These are phyloP conservation scores for Cuculus canorus DNA, from an alignment of 2,797 vertebrate species.

Conservation along the genomic window DNA sequence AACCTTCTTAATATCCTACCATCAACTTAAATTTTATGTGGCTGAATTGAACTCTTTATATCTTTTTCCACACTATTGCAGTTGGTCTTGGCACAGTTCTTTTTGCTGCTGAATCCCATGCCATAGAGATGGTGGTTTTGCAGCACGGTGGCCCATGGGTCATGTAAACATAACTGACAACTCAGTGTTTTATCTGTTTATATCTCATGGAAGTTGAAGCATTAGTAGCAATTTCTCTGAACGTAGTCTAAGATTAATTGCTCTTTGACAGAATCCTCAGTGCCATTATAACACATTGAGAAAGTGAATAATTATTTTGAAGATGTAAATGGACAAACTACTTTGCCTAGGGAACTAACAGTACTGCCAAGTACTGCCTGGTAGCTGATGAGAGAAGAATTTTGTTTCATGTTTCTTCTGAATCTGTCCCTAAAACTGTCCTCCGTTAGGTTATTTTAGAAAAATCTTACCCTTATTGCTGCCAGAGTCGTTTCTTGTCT, in stretches of 20 bases:
- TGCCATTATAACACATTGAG: neutral
- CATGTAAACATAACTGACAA: neutral
- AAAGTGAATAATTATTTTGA: neutral
- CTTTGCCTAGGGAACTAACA: neutral
- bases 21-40: neutral
- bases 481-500: fast-evolving
- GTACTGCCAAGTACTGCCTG: neutral
- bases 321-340: neutral
- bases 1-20: neutral
- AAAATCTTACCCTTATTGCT: neutral
- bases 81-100: neutral
- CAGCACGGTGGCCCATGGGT: neutral
- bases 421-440: neutral
- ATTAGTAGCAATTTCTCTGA: neutral
- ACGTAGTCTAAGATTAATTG: neutral
- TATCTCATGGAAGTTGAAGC: neutral
- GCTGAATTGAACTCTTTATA: neutral
- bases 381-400: neutral
- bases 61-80: neutral
- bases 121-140: fast-evolving
- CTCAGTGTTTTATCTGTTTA: neutral
- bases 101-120: neutral
- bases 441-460: neutral
- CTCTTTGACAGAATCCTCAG: neutral
- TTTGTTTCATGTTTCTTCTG: neutral